Conservation (phyloP, 2,797 vertebrate species). For the Falco naumanni region DNA sequence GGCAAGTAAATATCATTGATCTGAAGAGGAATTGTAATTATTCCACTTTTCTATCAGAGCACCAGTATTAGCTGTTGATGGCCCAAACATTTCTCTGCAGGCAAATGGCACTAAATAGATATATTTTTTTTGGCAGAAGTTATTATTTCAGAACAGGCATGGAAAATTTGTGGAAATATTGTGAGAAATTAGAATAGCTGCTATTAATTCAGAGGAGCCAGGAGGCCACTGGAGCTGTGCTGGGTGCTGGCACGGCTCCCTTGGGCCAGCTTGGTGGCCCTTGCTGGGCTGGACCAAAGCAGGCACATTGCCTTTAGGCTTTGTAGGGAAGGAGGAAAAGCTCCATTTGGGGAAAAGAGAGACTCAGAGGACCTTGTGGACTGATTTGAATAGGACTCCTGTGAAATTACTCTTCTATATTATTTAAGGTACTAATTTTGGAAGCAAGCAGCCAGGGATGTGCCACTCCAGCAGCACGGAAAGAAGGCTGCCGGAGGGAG, state of each 20-base stretch:
- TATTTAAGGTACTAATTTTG: neutral
- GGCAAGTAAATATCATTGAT: neutral
- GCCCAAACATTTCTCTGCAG: neutral
- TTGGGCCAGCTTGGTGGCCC: neutral
- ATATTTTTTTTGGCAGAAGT: neutral
- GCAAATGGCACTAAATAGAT: neutral
- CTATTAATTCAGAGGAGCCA: neutral
- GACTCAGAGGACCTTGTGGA: neutral
- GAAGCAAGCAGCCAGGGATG: neutral
- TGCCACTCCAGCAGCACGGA: neutral
- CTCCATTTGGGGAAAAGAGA: neutral
- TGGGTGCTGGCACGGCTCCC: neutral
- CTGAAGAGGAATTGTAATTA: neutral
- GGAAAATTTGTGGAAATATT: neutral
- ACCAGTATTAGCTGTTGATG: neutral
- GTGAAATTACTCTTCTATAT: neutral
- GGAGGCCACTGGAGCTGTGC: fast-evolving
- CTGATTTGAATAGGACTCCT: neutral
- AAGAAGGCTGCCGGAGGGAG: neutral
- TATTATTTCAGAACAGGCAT: neutral
- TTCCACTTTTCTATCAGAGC: neutral
- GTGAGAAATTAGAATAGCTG: neutral
- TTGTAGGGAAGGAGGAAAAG: neutral
- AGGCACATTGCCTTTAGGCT: neutral
- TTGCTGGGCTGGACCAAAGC: neutral